Evolutionary conservation across 2,113 vertebrate species (phyloP).

Genomic region (Electrona antarctica): DNA sequence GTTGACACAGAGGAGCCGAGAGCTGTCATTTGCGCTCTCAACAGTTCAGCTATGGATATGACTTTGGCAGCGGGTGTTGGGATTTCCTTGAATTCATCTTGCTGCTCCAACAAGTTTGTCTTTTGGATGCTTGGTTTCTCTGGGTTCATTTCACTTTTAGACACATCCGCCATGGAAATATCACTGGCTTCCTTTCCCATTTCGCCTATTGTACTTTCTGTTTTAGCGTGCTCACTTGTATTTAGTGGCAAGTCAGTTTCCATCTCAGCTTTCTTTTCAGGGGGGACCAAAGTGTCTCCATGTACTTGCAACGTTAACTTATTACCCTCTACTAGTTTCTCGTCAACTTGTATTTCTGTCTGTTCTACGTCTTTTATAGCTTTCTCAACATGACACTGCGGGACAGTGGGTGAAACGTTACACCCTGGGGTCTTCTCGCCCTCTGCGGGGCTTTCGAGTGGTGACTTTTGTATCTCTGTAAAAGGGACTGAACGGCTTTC

Average conservation of each 20-base stretch:
- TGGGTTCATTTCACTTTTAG: conserved; percentile 11
- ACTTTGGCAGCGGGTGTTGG: conserved; percentile 47
- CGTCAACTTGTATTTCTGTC: conserved; percentile 51
- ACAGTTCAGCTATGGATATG: conserved; percentile 64
- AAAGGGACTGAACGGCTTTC: conserved; percentile 48
- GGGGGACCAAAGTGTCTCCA: conserved; percentile 1
- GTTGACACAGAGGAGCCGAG: conserved; percentile 36
- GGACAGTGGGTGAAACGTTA: conserved; percentile 39
- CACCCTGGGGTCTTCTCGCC: conserved; percentile 30
- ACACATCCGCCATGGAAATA: neutral
- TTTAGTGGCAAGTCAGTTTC: conserved; percentile 27
- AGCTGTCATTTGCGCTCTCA: conserved; percentile 66
- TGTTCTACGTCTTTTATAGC: conserved; percentile 49
- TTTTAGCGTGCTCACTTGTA: conserved; percentile 5
- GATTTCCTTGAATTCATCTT: conserved; percentile 38
- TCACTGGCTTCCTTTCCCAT: conserved; percentile 7
- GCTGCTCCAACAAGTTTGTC: neutral
- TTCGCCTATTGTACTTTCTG: conserved; percentile 4
- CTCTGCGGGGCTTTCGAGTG: conserved; percentile 25
- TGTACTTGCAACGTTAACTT: neutral
- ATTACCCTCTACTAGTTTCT: conserved; percentile 36
- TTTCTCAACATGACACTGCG: conserved; percentile 50
- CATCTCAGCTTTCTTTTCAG: conserved; percentile 42
- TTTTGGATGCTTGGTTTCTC: conserved; percentile 9
- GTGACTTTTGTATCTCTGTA: conserved; percentile 55